Conservation (phyloP, 2,888 invertebrate species). For the Macrosoma leucophasiata region DNA sequence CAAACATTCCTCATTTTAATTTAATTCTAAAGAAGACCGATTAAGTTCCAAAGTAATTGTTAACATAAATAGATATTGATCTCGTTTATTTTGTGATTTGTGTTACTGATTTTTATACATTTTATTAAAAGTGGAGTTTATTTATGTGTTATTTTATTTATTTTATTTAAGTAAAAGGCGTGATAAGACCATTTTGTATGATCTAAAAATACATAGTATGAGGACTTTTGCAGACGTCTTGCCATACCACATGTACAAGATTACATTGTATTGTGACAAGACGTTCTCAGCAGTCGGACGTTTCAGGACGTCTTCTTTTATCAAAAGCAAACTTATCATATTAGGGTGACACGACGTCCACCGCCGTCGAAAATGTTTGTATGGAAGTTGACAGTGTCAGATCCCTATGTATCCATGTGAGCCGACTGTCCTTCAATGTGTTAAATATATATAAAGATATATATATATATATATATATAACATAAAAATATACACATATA, state of each 20-base stretch:
- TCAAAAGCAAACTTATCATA: conserved; percentile 1
- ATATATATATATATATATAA: too few species aligned
- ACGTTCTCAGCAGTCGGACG: conserved; percentile 1
- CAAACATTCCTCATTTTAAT: conserved; percentile 9
- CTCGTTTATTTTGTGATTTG: too few species aligned
- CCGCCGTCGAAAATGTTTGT: conserved; percentile 2
- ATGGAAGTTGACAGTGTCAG: conserved; percentile 2
- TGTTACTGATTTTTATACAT: conserved; percentile 1
- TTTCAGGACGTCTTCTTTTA: conserved; percentile 1
- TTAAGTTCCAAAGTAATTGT: too few species aligned
- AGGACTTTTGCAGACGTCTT: conserved; percentile 2
- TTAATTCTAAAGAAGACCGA: too few species aligned
- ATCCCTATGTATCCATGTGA: neutral
- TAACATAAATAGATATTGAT: too few species aligned
- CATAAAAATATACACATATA: too few species aligned
- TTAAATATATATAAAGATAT: too few species aligned
- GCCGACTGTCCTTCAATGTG: conserved; percentile 1
- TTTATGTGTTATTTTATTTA: conserved; percentile 1
- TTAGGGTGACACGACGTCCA: conserved; percentile 2
- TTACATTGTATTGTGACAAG: conserved; percentile 2
- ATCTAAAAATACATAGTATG: conserved; percentile 1
- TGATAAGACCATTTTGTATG: neutral
- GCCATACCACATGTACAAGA: conserved; percentile 1
- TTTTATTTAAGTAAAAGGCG: conserved; percentile 1
- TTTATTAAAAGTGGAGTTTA: conserved; percentile 1